phyloP scores from a whole-genome alignment of 2,797 vertebrate species.

The Crenichthys baileyi region DNA sequence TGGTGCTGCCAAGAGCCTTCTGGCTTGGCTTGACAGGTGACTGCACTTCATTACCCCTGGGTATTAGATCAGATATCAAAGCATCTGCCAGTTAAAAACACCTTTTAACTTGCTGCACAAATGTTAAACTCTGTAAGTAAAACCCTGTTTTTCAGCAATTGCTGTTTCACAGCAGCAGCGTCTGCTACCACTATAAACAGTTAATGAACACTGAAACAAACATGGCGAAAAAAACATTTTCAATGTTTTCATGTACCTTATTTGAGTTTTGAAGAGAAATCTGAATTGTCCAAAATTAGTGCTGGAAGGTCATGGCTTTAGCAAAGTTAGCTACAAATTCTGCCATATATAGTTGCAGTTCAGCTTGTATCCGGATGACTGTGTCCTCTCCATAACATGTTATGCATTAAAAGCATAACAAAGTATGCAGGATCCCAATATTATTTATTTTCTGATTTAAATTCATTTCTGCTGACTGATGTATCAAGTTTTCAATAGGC shows the following conservation, averaged over 20 bases:
- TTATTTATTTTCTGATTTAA: neutral
- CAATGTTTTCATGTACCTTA: too few relatives aligned
- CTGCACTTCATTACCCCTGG: neutral
- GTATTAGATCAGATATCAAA: neutral
- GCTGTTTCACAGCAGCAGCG: too few relatives aligned
- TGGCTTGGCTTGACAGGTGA: slow-evolving; percentile 96
- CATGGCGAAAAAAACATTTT: too few relatives aligned
- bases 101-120: neutral
- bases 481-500: neutral
- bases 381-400: slow-evolving; percentile 31
- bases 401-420: slow-evolving; percentile 41
- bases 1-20: slow-evolving; percentile 92
- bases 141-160: too few relatives aligned
- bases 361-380: neutral
- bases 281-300: neutral
- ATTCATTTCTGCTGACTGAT: neutral
- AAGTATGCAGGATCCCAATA: slow-evolving; percentile 21
- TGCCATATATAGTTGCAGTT: neutral
- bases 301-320: neutral
- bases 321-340: neutral
- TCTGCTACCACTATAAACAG: too few relatives aligned
- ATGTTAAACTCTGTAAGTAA: too few relatives aligned
- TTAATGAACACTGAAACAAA: too few relatives aligned
- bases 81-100: neutral
- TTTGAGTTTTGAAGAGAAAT: too few relatives aligned